These are phyloP conservation scores for Cryptoprocta ferox DNA, from an alignment of 2,797 vertebrate genomes.

Conservation along the genomic window DNA sequence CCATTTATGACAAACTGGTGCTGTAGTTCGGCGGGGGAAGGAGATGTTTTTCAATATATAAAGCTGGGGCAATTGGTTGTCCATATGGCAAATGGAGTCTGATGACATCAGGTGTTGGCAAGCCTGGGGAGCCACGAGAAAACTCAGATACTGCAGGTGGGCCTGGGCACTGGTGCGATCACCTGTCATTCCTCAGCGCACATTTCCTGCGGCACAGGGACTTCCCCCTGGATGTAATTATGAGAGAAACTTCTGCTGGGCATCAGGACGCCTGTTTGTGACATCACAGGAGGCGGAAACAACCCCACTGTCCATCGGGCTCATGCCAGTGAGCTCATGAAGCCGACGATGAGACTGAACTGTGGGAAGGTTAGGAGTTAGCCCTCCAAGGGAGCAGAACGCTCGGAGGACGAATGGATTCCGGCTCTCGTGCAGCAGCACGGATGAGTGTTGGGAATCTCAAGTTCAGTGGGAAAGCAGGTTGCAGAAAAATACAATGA, in stretches of 20 bases:
- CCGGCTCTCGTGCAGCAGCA: not conserved
- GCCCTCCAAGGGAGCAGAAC: not conserved
- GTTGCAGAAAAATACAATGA: not conserved
- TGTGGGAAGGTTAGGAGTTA: not conserved
- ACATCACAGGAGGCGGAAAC: not conserved
- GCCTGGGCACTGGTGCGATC: not conserved
- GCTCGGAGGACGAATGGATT: not conserved
- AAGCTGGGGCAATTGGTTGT: not conserved
- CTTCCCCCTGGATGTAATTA: not conserved
- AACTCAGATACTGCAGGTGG: not conserved
- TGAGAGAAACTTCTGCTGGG: not conserved
- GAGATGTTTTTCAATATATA: not conserved
- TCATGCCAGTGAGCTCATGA: not conserved
- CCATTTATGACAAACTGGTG: not conserved
- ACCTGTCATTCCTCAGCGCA: not conserved
- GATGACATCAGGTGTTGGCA: not conserved
- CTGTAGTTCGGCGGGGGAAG: not conserved
- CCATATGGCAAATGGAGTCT: not conserved
- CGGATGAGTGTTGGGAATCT: not conserved
- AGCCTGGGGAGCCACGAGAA: not conserved
- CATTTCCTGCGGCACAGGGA: not conserved
- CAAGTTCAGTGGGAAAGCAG: not conserved
- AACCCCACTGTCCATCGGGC: not conserved
- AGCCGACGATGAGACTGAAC: not conserved
- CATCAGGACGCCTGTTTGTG: not conserved